Percentiles rank a stretch among this genome's conserved stretches.
Evolutionary conservation across 2,113 vertebrate genomes (phyloP).

Genomic region (Meles meles): DNA sequence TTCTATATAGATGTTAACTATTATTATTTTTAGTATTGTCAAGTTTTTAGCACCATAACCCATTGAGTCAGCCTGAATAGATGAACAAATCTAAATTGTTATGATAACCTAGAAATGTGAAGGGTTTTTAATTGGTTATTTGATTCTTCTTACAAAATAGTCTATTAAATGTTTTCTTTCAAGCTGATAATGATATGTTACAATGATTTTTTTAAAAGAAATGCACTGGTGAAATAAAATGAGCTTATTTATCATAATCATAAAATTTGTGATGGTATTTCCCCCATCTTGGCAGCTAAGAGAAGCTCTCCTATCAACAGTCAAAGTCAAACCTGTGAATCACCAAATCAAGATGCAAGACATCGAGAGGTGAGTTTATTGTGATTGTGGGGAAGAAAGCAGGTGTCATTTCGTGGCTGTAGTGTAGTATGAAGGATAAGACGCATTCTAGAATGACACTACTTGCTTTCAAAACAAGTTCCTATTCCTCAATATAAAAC

Average conservation of each 20-base stretch:
- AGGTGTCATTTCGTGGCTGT: background rate
- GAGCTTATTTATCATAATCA: background rate
- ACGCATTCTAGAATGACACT: background rate
- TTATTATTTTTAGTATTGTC: background rate
- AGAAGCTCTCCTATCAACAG: slow-evolving; percentile 94
- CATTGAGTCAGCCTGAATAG: background rate
- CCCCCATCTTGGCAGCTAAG: slow-evolving; percentile 87
- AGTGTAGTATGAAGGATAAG: background rate
- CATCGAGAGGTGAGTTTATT: slow-evolving; percentile 75
- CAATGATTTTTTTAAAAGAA: background rate
- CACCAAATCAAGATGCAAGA: slow-evolving; percentile 84
- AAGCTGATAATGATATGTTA: background rate
- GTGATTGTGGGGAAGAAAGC: background rate
- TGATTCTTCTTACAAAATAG: background rate
- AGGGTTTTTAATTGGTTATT: background rate
- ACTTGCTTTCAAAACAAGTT: background rate
- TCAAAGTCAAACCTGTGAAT: slow-evolving; percentile 88
- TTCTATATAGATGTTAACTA: background rate
- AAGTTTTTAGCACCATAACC: background rate
- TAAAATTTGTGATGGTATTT: background rate
- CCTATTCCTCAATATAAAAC: background rate
- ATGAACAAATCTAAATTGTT: background rate
- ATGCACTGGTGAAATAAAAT: background rate
- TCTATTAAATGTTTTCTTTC: slow-evolving; percentile 28
- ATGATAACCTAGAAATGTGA: background rate